Percentiles rank a stretch among this genome's conserved stretches.
Evolutionary conservation across 2,888 invertebrate genomes (phyloP).

Genomic region (Hirtodrosophila confusa): DNA sequence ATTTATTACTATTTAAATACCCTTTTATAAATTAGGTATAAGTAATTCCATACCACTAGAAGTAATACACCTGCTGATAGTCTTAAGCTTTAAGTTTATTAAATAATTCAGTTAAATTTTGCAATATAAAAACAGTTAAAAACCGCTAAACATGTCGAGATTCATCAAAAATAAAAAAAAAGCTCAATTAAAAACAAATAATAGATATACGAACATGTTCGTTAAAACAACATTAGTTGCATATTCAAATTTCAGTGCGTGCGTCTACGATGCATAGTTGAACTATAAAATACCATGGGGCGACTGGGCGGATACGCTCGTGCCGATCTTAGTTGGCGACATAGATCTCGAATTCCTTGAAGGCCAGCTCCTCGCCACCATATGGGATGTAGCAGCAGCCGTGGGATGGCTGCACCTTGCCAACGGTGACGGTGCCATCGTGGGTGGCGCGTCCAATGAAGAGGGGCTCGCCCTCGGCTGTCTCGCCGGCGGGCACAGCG

Average conservation of each 20-base stretch:
- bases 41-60: too few species aligned
- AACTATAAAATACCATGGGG: constrained; percentile 41
- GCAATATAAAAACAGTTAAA: constrained; percentile 26
- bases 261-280: constrained; percentile 39
- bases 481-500: constrained; percentile 89
- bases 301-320: neutral
- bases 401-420: constrained; percentile 94
- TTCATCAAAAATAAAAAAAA: constrained; percentile 28
- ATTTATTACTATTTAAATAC: too few species aligned
- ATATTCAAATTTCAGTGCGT: constrained; percentile 42
- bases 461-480: constrained; percentile 91
- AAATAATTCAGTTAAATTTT: constrained; percentile 32
- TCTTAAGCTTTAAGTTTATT: constrained; percentile 43
- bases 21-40: too few species aligned
- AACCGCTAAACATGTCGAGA: constrained; percentile 26
- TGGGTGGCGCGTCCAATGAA: constrained; percentile 91
- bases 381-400: constrained; percentile 93
- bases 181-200: constrained; percentile 17
- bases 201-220: constrained; percentile 29
- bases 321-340: constrained; percentile 69
- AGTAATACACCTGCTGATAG: neutral
- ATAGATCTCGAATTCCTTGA: constrained; percentile 92
- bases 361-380: constrained; percentile 91
- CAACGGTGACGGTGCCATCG: constrained; percentile 90
- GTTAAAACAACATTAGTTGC: constrained; percentile 19